Evolutionary conservation across 1,140 invertebrate genomes (phyloP).

Genomic region (Temnothorax longispinosus): DNA sequence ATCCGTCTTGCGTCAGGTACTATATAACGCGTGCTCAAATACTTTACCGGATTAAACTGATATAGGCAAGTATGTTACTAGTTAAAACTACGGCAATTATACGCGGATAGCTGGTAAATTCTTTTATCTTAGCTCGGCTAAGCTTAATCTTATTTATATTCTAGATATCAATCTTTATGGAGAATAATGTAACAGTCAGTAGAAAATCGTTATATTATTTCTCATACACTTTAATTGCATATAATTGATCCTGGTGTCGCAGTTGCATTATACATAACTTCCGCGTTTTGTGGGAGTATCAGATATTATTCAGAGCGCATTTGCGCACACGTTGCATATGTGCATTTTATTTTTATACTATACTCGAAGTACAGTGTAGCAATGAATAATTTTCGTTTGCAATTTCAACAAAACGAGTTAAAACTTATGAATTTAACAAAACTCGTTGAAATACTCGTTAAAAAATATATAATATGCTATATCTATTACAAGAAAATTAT

Average conservation of each 20-base stretch:
- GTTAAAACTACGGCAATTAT: slow-evolving; percentile 21
- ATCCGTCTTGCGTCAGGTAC: slow-evolving; percentile 30
- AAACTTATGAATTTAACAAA: too few relatives aligned
- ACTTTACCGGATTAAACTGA: slow-evolving; percentile 69
- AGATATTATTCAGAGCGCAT: neutral
- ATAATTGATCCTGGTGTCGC: neutral
- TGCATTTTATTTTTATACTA: neutral
- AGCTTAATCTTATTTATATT: slow-evolving; percentile 7
- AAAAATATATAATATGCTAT: neutral
- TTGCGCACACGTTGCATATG: too few relatives aligned
- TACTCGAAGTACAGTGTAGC: neutral
- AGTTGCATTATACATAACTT: slow-evolving; percentile 19
- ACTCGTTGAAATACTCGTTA: neutral
- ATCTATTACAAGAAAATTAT: neutral
- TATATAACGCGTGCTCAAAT: slow-evolving; percentile 47
- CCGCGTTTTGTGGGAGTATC: slow-evolving; percentile 8
- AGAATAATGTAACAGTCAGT: neutral
- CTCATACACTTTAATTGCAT: slow-evolving; percentile 11
- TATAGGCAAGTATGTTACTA: slow-evolving; percentile 39
- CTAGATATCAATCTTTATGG: neutral
- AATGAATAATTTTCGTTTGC: neutral
- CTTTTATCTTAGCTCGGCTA: neutral
- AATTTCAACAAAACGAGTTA: too few relatives aligned
- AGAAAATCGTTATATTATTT: neutral
- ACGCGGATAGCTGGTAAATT: neutral